phyloP scores from a whole-genome alignment of 2,797 vertebrate species.

The Sebastes nivosus region DNA sequence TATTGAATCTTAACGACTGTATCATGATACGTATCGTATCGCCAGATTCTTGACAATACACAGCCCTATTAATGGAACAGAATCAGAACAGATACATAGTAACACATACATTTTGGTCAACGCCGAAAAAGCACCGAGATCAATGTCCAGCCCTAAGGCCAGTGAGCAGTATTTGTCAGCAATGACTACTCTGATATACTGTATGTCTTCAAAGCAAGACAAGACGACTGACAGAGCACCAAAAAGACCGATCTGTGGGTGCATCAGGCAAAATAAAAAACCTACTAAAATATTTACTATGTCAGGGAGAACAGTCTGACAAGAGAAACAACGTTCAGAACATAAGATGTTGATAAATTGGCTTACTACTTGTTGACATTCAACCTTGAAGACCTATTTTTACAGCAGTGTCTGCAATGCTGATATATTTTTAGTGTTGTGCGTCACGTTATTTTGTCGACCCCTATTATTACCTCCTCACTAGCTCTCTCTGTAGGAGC shows the following conservation, averaged over 20 bases:
- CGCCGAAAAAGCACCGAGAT: neutral
- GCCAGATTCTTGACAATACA: too few relatives aligned
- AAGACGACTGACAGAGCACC: neutral
- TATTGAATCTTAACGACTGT: too few relatives aligned
- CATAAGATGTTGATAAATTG: neutral
- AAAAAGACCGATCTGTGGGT: neutral
- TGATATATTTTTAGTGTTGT: neutral
- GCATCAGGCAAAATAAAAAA: neutral
- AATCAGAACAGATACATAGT: neutral
- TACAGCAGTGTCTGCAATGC: neutral
- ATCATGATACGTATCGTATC: too few relatives aligned
- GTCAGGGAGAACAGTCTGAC: neutral
- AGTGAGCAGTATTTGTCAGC: neutral
- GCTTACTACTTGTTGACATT: neutral
- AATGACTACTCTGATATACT: neutral
- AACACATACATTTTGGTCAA: neutral
- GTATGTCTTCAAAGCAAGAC: neutral
- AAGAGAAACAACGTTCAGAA: neutral
- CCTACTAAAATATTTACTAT: slow-evolving; percentile 13
- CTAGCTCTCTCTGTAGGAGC: slow-evolving; percentile 7
- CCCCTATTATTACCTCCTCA: slow-evolving; percentile 29
- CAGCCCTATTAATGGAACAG: too few relatives aligned
- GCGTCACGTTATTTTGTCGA: slow-evolving; percentile 1
- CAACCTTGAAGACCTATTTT: neutral
- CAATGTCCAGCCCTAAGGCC: neutral